Evolutionary conservation across 2,113 vertebrate genomes (phyloP), one percentile per base, ranked within the genome.

Genomic region (Leucosticte australis): DNA sequence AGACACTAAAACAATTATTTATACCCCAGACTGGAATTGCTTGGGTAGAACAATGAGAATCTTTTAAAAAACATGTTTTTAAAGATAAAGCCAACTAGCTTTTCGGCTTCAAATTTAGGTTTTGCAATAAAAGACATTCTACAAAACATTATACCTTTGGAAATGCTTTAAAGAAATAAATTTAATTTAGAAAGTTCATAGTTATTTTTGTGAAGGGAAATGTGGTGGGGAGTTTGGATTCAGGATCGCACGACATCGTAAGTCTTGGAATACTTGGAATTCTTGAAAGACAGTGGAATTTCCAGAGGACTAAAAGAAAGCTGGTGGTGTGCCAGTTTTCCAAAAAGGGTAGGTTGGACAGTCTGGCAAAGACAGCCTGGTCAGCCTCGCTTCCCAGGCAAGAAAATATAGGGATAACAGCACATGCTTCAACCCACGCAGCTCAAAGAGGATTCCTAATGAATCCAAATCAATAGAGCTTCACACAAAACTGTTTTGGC

Each of bases 171-270:
- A 94, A 97, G 95, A 89, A 95, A 95, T 95, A 96, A 96, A 97
- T 95, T 96, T 92, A 97, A 97, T 97, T 97, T 94, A 93, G 88
- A 92, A 94, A 96, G 90, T 96, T 96, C 90, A 56, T 90, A 83
- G 93, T 93, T 97, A 96, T 96, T 97, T 97, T 96, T 97, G 95
- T 57, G 88, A 96, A 95, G 92, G 93, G 93, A 97, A 97, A 96
- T 96, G 95, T 81, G 90, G 96, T 96, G 94, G 83, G 44, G 92
- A 96, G 90, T 90, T 97, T 97, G 95, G 94, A 97, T 75, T 92
- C 31, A 0, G 89, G 83, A 96, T 87, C 3, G 86, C 96, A 97
- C 96, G 90, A 94, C 94, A 96, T 95, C 64, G 52, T 94, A 92
- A 95, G 90, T 81, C 92, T 94, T 89, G 69, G 90, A 94, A 96